These are phyloP conservation scores for Cacatua alba DNA, from an alignment of 2,113 vertebrate genomes.

Conservation along the genomic window DNA sequence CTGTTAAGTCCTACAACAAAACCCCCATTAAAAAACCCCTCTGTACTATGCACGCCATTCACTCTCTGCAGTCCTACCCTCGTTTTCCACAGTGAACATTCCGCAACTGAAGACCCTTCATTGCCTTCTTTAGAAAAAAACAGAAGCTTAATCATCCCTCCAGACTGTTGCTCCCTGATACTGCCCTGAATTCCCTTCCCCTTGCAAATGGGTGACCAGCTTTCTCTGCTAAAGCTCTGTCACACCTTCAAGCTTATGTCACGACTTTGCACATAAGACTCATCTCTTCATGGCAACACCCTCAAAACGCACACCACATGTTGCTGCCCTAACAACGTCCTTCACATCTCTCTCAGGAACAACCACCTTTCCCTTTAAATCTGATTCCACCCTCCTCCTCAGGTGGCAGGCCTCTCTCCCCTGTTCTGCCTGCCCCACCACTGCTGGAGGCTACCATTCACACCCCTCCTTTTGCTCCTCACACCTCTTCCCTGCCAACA, in stretches of 20 bases:
- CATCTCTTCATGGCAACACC: neutral
- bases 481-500: neutral
- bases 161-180: neutral
- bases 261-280: neutral
- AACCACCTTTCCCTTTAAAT: neutral
- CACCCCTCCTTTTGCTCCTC: neutral
- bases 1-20: neutral
- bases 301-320: neutral
- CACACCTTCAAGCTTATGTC: neutral
- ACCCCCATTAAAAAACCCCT: fast-evolving
- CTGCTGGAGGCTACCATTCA: neutral
- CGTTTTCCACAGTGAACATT: neutral
- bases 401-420: fast-evolving
- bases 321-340: neutral
- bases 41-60: neutral
- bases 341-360: neutral
- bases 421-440: neutral
- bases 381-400: neutral
- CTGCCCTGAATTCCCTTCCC: neutral
- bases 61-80: neutral
- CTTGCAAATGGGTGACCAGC: neutral
- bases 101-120: neutral
- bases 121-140: neutral
- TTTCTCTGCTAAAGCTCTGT: neutral
- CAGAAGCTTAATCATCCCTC: neutral